A percentile compares a stretch with the other conserved stretches of the same genome.
Conservation (phyloP, 2,113 vertebrate species). For the Pavo muticus region DNA sequence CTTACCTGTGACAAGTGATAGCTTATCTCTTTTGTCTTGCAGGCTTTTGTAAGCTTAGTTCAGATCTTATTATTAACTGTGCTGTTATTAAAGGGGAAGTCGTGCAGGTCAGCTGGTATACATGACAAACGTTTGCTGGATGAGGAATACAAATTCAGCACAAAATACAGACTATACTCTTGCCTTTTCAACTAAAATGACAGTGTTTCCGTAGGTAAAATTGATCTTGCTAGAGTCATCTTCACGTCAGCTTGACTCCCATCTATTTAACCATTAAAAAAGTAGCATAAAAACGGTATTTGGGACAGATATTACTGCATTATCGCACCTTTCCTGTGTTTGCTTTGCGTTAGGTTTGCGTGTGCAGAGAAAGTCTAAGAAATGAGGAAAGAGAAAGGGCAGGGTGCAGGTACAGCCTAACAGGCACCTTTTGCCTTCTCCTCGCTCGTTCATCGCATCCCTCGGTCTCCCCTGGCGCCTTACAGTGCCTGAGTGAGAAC, state of each 20-base stretch:
- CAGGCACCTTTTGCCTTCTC: accelerated
- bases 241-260: neutral
- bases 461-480: neutral
- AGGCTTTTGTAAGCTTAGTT: neutral
- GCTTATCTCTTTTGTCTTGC: neutral
- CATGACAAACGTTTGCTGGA: neutral
- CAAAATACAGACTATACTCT: neutral
- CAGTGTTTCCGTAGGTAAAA: neutral
- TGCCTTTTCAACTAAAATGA: neutral
- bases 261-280: neutral
- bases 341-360: neutral
- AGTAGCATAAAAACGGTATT: accelerated
- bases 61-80: neutral
- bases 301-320: neutral
- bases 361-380: neutral
- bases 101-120: neutral
- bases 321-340: accelerated
- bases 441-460: accelerated
- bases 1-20: neutral
- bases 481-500: neutral
- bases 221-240: neutral
- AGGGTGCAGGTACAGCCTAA: accelerated
- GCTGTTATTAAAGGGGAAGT: neutral
- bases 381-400: accelerated
- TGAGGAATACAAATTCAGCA: neutral